phyloP scores from a whole-genome alignment of 2,797 vertebrate species.

The Melanotaenia nigrans region DNA sequence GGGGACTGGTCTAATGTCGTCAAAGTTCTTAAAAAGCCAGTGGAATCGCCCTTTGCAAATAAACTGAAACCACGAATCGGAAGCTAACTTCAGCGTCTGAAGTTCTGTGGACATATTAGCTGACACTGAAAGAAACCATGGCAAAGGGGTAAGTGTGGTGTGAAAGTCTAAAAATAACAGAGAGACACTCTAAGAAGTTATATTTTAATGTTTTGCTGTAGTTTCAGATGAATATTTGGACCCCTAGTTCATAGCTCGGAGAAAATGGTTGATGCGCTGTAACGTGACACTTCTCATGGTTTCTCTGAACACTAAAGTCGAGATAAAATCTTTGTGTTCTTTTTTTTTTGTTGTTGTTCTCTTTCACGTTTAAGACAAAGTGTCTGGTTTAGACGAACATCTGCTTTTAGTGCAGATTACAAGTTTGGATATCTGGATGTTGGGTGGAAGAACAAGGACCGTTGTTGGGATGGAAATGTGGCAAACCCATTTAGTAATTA shows the following conservation, averaged over 20 bases:
- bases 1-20: no score
- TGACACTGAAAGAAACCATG: constrained; percentile 51
- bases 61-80: no score
- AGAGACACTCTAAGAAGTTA: rapidly evolving
- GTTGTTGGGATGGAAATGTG: not conserved
- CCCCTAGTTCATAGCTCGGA: not conserved
- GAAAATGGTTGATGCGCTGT: not conserved
- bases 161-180: no score
- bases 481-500: constrained; percentile 43
- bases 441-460: not conserved
- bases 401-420: constrained; percentile 11
- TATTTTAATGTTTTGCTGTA: not conserved
- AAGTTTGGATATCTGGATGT: not conserved
- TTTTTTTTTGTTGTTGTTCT: not conserved
- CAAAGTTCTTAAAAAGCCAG: no score
- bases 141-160: constrained; percentile 55
- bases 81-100: no score
- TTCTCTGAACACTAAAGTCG: not conserved
- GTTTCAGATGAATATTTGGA: not conserved
- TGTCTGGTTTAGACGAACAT: not conserved
- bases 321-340: not conserved
- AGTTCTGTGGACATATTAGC: not conserved
- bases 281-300: not conserved
- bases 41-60: no score
- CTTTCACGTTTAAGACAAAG: not conserved